Evolutionary conservation across 1,140 invertebrate genomes (phyloP).

Genomic region (Bombus balteatus): DNA sequence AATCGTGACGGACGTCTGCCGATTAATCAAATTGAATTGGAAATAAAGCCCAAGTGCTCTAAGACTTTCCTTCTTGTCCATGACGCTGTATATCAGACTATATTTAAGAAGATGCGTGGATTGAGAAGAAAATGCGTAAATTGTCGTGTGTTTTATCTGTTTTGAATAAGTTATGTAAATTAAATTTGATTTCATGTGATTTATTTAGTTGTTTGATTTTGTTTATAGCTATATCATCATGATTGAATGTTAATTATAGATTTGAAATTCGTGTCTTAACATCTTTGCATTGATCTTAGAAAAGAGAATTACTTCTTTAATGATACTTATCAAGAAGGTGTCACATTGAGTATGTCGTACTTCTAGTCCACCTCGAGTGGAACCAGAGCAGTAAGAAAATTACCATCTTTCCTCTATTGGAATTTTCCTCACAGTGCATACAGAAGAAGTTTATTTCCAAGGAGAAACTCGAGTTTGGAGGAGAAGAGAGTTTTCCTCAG

Average conservation of each 20-base stretch:
- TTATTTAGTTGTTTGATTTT: too few relatives aligned
- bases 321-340: neutral
- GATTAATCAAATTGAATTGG: slow-evolving; percentile 45
- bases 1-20: slow-evolving; percentile 15
- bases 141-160: too few relatives aligned
- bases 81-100: neutral
- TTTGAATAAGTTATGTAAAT: too few relatives aligned
- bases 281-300: neutral
- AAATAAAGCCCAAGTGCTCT: neutral
- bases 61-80: neutral
- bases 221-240: neutral
- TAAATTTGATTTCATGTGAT: too few relatives aligned
- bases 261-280: neutral
- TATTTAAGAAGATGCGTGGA: neutral
- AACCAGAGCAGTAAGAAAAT: neutral
- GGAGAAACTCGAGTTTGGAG: neutral
- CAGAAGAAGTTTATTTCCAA: neutral
- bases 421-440: neutral
- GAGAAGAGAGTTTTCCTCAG: slow-evolving; percentile 63
- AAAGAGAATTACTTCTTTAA: neutral
- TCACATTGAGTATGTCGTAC: neutral
- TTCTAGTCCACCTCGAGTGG: neutral
- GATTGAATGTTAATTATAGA: neutral
- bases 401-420: neutral
- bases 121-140: neutral